Percentiles rank a stretch among this genome's conserved stretches.
These are phyloP conservation scores for Trissolcus brochymenae DNA, from an alignment of 2,888 invertebrate genomes.

Conservation along the genomic window DNA sequence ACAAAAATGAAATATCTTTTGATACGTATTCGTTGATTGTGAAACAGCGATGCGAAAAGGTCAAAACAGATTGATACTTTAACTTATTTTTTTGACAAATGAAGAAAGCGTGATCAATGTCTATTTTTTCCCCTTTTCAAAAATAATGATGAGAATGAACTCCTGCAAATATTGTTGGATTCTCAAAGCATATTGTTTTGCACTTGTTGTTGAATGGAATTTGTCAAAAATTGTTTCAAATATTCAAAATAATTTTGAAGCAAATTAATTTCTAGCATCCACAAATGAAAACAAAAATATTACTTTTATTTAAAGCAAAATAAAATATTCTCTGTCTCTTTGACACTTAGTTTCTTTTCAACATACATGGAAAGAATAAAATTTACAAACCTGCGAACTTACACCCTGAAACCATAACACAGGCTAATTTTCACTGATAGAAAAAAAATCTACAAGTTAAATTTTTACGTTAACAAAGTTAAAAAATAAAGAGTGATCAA, in stretches of 20 bases:
- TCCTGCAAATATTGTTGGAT: constrained; percentile 33
- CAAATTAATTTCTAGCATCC: too few relatives aligned
- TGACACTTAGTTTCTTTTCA: neutral
- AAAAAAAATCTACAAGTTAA: too few relatives aligned
- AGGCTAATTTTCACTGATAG: too few relatives aligned
- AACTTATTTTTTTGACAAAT: neutral
- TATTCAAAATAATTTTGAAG: too few relatives aligned
- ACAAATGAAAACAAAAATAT: too few relatives aligned
- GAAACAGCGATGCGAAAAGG: constrained; percentile 23
- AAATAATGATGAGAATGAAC: constrained; percentile 10
- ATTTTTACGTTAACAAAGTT: too few relatives aligned
- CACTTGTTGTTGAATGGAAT: too few relatives aligned
- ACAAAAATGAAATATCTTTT: constrained; percentile 23
- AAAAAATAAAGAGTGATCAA: neutral
- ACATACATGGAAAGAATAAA: neutral
- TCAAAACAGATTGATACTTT: neutral
- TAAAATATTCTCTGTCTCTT: too few relatives aligned
- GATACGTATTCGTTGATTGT: constrained; percentile 24
- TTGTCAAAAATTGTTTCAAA: too few relatives aligned
- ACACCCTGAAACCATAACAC: neutral
- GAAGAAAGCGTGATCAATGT: constrained; percentile 19
- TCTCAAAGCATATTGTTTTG: neutral
- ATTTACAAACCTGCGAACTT: constrained; percentile 9
- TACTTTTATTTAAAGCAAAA: too few relatives aligned
- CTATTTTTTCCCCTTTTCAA: constrained; percentile 1